Conservation (phyloP, 2,113 vertebrate species). For the Microcebus tavaratra region DNA sequence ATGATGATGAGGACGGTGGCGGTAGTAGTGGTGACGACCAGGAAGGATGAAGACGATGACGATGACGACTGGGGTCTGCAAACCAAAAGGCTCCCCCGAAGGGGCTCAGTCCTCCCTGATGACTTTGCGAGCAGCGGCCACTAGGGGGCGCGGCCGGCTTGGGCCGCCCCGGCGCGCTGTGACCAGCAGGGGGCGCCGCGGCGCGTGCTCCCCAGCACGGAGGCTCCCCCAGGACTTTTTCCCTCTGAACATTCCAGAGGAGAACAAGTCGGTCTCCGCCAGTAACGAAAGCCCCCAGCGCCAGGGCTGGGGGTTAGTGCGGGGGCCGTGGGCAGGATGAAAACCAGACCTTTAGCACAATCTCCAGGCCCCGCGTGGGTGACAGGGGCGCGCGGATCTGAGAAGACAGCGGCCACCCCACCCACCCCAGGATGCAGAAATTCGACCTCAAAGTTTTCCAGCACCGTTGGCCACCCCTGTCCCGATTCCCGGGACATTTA, state of each 20-base stretch:
- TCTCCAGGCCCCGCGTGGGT: neutral
- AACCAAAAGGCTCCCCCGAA: neutral
- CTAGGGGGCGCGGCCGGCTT: neutral
- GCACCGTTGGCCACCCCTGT: neutral
- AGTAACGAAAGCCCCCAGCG: neutral
- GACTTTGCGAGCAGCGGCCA: neutral
- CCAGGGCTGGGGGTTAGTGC: neutral
- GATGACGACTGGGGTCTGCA: neutral
- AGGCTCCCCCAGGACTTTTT: neutral
- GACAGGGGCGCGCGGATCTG: neutral
- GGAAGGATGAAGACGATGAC: fast-evolving
- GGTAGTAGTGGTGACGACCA: neutral
- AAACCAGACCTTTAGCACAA: neutral
- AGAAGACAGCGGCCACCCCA: no score
- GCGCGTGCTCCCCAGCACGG: neutral
- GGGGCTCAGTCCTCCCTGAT: fast-evolving
- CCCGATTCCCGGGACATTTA: neutral
- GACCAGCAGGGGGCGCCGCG: neutral
- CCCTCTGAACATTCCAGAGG: slow-evolving; percentile 41
- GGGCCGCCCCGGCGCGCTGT: neutral
- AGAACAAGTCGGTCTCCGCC: neutral
- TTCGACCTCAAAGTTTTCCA: neutral
- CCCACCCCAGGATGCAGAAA: neutral
- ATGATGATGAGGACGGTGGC: neutral
- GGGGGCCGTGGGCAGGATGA: neutral